A percentile compares a stretch with the other conserved stretches of the same genome.
phyloP scores from a whole-genome alignment of 2,797 vertebrate species.

The Mus spretus region DNA sequence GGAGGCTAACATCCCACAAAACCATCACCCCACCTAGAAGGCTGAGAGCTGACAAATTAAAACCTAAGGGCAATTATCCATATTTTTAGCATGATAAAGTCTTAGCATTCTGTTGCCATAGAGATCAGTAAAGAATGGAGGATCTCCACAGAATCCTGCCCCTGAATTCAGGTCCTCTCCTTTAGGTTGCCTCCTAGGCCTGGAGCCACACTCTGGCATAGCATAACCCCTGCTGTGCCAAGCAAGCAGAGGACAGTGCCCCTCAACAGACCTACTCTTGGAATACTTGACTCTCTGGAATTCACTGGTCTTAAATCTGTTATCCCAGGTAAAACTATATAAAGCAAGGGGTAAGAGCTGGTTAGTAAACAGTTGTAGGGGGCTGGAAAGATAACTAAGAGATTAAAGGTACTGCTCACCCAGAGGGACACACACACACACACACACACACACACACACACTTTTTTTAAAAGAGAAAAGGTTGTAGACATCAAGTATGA shows the following conservation, averaged over 20 bases:
- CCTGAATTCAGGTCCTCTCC: conserved; percentile 53
- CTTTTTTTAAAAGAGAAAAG: background rate
- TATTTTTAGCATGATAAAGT: conserved; percentile 85
- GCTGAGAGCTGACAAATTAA: conserved; percentile 83
- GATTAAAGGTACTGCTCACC: background rate
- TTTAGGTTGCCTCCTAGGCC: background rate
- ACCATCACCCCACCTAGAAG: conserved; percentile 61
- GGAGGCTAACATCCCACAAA: conserved; percentile 49
- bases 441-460: background rate
- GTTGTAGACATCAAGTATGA: background rate
- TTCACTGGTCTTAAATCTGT: background rate
- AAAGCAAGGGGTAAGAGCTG: background rate
- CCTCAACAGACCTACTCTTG: background rate
- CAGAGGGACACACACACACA: background rate
- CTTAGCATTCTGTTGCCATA: conserved; percentile 82
- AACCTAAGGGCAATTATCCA: conserved; percentile 82
- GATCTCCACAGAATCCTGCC: conserved; percentile 59
- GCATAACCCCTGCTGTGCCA: background rate
- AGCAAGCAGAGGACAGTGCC: background rate
- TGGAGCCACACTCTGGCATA: background rate
- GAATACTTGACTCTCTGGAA: conserved; percentile 25
- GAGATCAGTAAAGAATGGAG: conserved; percentile 76
- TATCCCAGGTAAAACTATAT: background rate
- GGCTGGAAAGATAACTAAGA: background rate
- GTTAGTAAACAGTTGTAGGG: background rate